Base-by-base conservation (phyloP, 2,888 invertebrate genomes). In the Ditula angustiorana region DNA sequence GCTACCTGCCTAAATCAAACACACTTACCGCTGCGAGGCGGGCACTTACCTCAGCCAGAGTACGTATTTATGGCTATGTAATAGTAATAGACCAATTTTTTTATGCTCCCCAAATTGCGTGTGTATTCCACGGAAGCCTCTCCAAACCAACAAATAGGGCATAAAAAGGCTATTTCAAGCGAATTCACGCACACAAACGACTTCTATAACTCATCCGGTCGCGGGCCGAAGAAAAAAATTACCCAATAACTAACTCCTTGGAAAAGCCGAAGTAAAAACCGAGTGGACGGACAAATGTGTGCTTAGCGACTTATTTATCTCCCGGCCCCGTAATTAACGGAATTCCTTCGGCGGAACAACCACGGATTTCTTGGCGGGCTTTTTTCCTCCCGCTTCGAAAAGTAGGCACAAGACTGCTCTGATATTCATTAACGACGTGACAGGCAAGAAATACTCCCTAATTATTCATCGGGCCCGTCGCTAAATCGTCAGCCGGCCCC, bases 371-470 rank as follows among this genome's bases (percentile, higher is more conserved):
- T 81, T 83, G 78, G 62, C 80, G 76, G 69, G 57, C 78, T 81
- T 81, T 80, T 80, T 76, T 77, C 73, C 69, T 58, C 41, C 61
- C 52, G 69, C 72, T 73, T 74, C 73, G 63, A 66, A 70, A 73
- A 72, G 75, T 69, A 57, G 63, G 55, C 55, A 72, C 73, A 73
- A 73, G 72, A 67, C 83, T 81, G 78, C 82, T 88, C 82, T 86
- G 85, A 88, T 90, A 91, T 91, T 92, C 90, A 92, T 92, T 92
- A 90, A 79, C 74, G 73, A 78, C 85, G 86, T 91, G 92, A 91
- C 91, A 85, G 83, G 87, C 89, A 88, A 90, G 86, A 92, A 90
- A 89, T 88, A 86, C 82, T 81, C 72, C 69, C 81, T 90, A 92
- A 92, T 92, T 92, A 92, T 92, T 92, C 92, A 91, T 89, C 82